Percentiles rank a stretch among this genome's conserved stretches.
phyloP scores from a whole-genome alignment of 2,888 invertebrate genomes.

The Cosmia pyralina region DNA sequence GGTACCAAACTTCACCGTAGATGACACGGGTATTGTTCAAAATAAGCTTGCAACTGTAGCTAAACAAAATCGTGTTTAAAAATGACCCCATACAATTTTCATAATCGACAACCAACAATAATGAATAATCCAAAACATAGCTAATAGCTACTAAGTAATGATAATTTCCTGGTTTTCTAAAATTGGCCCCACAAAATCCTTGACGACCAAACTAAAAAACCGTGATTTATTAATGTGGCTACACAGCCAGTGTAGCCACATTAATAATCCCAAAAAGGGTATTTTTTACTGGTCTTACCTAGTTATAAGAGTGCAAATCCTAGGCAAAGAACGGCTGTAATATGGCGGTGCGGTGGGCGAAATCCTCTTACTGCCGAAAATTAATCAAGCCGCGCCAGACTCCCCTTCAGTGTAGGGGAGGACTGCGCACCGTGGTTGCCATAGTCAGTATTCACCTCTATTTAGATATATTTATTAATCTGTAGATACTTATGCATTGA shows the following conservation, averaged over 20 bases:
- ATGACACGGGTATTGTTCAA: not conserved
- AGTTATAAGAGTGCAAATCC: conserved; percentile 61
- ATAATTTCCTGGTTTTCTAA: not conserved
- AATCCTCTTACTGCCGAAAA: conserved; percentile 87
- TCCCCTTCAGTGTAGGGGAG: conserved; percentile 69
- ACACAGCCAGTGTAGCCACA: conserved; percentile 7
- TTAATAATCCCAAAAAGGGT: conserved; percentile 48
- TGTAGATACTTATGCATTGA: conserved; percentile 19
- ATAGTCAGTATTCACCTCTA: conserved; percentile 23
- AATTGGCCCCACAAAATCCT: conserved; percentile 3
- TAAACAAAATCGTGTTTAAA: not conserved
- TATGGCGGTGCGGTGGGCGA: conserved; percentile 60
- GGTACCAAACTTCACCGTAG: not conserved
- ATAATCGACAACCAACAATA: not conserved
- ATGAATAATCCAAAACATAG: not conserved
- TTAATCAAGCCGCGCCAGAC: conserved; percentile 80
- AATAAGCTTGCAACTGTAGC: not conserved
- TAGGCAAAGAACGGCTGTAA: conserved; percentile 65
- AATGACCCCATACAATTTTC: not conserved
- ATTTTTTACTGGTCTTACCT: conserved; percentile 50
- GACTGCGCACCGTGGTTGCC: conserved; percentile 48
- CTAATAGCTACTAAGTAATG: not conserved
- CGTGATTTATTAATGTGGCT: too few relatives aligned
- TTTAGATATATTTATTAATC: conserved; percentile 38
- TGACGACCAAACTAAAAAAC: conserved; percentile 8